These are phyloP conservation scores for Oryzias celebensis DNA, from an alignment of 2,113 vertebrate species.

Conservation along the genomic window DNA sequence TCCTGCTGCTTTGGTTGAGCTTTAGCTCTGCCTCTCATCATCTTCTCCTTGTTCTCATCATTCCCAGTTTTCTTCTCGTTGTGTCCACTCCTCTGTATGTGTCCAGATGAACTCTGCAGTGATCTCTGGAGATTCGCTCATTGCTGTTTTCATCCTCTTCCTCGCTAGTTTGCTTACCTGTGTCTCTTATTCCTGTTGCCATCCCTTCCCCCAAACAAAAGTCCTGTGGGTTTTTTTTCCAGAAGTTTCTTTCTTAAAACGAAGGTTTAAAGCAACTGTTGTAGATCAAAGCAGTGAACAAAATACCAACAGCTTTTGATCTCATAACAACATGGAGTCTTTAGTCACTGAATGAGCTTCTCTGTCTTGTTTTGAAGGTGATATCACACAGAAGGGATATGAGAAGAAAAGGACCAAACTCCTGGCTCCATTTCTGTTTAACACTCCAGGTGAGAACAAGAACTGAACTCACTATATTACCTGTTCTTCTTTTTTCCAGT, in stretches of 20 bases:
- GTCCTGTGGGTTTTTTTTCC: conserved; percentile 1
- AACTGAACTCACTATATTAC: too few relatives aligned
- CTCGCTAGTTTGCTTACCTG: background rate
- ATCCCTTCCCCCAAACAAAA: conserved; percentile 3
- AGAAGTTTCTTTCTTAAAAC: background rate
- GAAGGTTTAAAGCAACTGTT: background rate
- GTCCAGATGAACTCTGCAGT: conserved; percentile 54
- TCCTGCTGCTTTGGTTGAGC: too few relatives aligned
- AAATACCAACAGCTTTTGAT: background rate
- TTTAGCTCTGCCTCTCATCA: background rate
- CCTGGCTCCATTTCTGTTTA: conserved; percentile 68
- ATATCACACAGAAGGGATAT: conserved; percentile 75
- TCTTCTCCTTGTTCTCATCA: background rate
- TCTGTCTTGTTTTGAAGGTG: conserved; percentile 50
- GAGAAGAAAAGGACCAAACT: conserved; percentile 76
- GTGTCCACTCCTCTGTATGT: conserved; percentile 44
- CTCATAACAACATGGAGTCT: background rate
- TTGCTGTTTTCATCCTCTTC: conserved; percentile 25
- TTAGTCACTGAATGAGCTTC: background rate
- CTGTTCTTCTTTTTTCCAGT: too few relatives aligned
- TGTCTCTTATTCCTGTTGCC: background rate
- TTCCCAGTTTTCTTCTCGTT: background rate
- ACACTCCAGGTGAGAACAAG: conserved; percentile 55
- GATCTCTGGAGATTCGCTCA: conserved; percentile 45
- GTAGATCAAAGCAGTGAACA: background rate